phyloP scores from a whole-genome alignment of 2,797 vertebrate species.

The Melanotaenia trifasciata region DNA sequence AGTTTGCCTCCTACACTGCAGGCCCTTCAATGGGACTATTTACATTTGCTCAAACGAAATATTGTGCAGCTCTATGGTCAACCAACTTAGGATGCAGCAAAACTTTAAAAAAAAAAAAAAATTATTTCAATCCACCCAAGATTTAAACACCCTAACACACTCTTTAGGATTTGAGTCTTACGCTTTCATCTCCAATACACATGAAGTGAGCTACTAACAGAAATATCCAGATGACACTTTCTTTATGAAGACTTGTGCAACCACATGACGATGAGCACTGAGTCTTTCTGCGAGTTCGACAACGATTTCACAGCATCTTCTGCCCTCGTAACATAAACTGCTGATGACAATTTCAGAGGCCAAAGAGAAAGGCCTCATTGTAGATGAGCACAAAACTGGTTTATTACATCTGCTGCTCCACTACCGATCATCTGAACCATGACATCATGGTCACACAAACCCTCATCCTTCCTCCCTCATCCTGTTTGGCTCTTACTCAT shows the following conservation, averaged over 20 bases:
- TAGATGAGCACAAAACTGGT: slow-evolving; percentile 23
- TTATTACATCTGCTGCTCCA: slow-evolving; percentile 43
- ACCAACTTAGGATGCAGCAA: not conserved
- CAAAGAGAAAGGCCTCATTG: slow-evolving; percentile 61
- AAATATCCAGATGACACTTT: not conserved
- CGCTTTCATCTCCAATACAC: not conserved
- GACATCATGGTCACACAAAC: slow-evolving; percentile 65
- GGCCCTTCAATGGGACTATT: no score
- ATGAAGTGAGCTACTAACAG: not conserved
- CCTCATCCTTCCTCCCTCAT: not conserved
- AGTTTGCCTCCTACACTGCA: no score
- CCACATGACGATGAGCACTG: slow-evolving; percentile 39
- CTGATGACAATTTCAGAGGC: slow-evolving; percentile 29
- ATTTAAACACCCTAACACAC: not conserved
- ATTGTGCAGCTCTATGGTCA: not conserved
- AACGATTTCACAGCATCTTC: slow-evolving; percentile 26
- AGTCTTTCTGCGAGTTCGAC: slow-evolving; percentile 4
- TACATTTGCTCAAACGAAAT: no score
- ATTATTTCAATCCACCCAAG: not conserved
- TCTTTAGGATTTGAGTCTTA: not conserved
- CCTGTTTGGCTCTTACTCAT: not conserved
- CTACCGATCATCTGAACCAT: slow-evolving; percentile 63
- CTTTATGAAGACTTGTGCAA: slow-evolving; percentile 1
- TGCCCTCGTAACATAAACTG: slow-evolving; percentile 36
- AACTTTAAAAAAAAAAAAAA: no score